phyloP scores from a whole-genome alignment of 2,888 invertebrate species.

The Pinctada fucata region DNA sequence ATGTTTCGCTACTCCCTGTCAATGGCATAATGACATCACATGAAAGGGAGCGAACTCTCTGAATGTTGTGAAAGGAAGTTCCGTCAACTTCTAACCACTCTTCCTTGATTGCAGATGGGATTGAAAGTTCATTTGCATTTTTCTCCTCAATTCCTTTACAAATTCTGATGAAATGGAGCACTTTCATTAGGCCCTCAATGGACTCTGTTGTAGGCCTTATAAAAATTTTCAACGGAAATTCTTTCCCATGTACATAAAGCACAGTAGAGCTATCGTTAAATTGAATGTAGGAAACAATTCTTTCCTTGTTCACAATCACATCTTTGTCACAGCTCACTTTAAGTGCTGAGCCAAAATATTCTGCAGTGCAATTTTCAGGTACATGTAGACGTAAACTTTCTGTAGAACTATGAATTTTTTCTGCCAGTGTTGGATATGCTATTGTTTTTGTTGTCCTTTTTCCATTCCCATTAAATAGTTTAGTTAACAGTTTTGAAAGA shows the following conservation, averaged over 20 bases:
- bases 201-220: neutral
- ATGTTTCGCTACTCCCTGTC: neutral
- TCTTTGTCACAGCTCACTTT: too few species aligned
- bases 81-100: slow-evolving; percentile 1
- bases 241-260: neutral
- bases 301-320: neutral
- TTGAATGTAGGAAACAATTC: neutral
- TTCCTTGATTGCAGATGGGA: neutral
- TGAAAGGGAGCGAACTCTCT: neutral
- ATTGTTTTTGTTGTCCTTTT: too few species aligned
- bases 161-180: neutral
- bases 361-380: too few species aligned
- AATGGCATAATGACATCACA: neutral
- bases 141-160: neutral
- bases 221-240: slow-evolving; percentile 2
- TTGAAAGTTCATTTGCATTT: neutral
- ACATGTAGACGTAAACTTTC: too few species aligned
- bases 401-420: too few species aligned
- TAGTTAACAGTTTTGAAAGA: too few species aligned
- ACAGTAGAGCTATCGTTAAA: neutral
- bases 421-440: too few species aligned
- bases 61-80: neutral
- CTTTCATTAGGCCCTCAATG: neutral
- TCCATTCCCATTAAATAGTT: too few species aligned
- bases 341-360: too few species aligned